phyloP scores from a whole-genome alignment of 1,140 invertebrate species.

The Pantala flavescens region DNA sequence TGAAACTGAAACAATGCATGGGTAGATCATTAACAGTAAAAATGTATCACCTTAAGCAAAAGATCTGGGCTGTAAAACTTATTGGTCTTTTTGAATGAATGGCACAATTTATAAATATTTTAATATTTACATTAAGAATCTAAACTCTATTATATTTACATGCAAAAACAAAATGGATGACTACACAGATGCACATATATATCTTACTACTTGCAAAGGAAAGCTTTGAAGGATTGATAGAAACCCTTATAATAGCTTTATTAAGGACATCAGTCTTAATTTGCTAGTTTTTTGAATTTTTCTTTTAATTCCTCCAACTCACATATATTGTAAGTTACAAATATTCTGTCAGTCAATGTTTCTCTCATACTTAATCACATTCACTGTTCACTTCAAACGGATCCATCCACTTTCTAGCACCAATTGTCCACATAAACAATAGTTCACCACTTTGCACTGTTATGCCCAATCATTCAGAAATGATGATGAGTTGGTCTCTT shows the following conservation, averaged over 20 bases:
- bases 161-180: background rate
- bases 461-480: background rate
- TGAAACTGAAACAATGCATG: background rate
- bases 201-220: constrained; percentile 1
- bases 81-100: background rate
- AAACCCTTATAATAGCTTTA: background rate
- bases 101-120: background rate
- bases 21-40: background rate
- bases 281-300: background rate
- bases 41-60: background rate
- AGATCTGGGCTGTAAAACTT: background rate
- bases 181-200: background rate
- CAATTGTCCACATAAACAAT: background rate
- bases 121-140: background rate
- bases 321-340: background rate
- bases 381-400: background rate
- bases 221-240: background rate
- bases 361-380: background rate
- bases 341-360: background rate
- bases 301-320: background rate
- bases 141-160: background rate
- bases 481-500: constrained; percentile 5
- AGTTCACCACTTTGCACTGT: background rate
- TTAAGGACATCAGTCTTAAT: background rate
- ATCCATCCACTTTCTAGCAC: background rate